A percentile compares a stretch with the other conserved stretches of the same genome.
These are phyloP conservation scores for Diorhabda carinulata DNA, from an alignment of 1,140 invertebrate genomes.

Conservation along the genomic window DNA sequence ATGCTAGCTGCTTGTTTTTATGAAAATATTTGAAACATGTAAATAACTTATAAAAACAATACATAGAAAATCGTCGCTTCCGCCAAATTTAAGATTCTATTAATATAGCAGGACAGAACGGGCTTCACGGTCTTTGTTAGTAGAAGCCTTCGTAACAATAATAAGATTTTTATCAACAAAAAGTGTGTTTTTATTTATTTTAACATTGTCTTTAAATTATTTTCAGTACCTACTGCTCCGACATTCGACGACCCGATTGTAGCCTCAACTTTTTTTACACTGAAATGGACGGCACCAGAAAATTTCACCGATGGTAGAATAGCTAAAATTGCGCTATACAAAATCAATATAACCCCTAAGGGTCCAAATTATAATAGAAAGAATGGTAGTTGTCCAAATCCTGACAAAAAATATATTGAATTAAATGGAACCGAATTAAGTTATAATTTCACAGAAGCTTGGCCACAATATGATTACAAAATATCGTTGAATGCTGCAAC, in stretches of 20 bases:
- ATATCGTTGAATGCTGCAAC: not conserved
- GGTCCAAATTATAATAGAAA: not conserved
- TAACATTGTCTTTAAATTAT: not conserved
- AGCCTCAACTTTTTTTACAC: not conserved
- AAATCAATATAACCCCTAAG: not conserved
- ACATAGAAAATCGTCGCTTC: too few species aligned
- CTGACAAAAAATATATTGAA: not conserved
- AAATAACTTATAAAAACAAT: too few species aligned
- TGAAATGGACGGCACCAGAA: not conserved
- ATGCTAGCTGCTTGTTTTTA: too few species aligned
- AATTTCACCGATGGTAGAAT: not conserved
- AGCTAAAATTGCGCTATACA: not conserved
- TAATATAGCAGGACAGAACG: too few species aligned
- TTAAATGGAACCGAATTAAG: not conserved
- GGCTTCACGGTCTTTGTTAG: too few species aligned
- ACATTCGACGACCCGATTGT: not conserved
- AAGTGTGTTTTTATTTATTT: too few species aligned
- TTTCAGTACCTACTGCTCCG: conserved; percentile 15
- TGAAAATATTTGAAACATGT: too few species aligned
- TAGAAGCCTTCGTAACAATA: too few species aligned
- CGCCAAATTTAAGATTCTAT: too few species aligned
- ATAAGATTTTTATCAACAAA: too few species aligned
- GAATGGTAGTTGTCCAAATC: not conserved
- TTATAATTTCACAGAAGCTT: not conserved
- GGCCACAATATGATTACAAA: not conserved